Evolutionary conservation across 2,797 vertebrate genomes (phyloP), one percentile per base, ranked within the genome.

Genomic region (Schizopygopsis pylzovi): DNA sequence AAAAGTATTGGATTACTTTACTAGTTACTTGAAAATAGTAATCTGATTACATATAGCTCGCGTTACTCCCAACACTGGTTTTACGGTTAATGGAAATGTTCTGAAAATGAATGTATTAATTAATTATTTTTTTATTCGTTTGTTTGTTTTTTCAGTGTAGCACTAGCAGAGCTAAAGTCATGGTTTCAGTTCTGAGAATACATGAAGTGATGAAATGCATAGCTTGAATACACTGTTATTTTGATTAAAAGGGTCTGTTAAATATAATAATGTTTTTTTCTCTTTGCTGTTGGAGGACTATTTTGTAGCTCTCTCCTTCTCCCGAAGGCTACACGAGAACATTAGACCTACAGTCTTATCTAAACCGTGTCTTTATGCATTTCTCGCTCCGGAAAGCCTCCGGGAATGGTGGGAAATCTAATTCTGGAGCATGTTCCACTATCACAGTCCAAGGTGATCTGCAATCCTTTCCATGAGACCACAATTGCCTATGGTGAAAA

Each of bases 391-490:
- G 4, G 45, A 71, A 86, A 54, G 25, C 56, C 39, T 56, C 37
- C n/a, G 15, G 78, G 67, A 73, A 56, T 84, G 73, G 54, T 73
- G 67, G 76, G 84, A 86, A 86, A 86, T 86, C 22, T 37, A 82
- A 73, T 81, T 77, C 41, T 43, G 63, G 11, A 84, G 72, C 28
- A 25, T 41, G 20, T n/a, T 72, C 59, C 18, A 73, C 72, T 71
- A 65, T 83, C 80, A 47, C 43, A 71, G 63, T 70, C 72, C 86
- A 76, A 84, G 25, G 39, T 80, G 41, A 65, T 85, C 43, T 41
- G 79, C 79, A 47, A 33, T 65, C 37, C 61, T 43, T 73, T 78
- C 28, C 65, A 39, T 49, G 47, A 83, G 61, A 71, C 52, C 63
- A 45, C 71, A 75, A 75, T 76, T 45, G 67, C 76, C 70, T 54